Evolutionary conservation across 1,140 invertebrate genomes (phyloP), one percentile per base, ranked within the genome.

Genomic region (Drosophila pruinosa): DNA sequence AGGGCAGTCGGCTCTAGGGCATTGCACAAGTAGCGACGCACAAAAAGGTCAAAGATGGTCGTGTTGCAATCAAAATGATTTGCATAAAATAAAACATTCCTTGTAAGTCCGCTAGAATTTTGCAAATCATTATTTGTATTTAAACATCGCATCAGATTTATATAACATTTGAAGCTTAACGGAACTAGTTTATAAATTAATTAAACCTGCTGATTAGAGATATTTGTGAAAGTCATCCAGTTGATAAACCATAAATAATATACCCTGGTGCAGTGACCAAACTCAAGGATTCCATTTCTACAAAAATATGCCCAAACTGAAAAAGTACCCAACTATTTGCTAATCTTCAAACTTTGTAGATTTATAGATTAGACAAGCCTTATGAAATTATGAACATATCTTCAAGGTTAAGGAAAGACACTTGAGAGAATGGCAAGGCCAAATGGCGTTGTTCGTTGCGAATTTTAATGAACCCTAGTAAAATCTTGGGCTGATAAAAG

Each of bases 21-120:
- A 43, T 71, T 77, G 36, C 53, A 63, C 59, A 71, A 75, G 53
- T 72, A 41, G 41, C 48, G 12, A 5, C 56, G 22, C 22, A 17
- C 14, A 12, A 10, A 69, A 64, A 77, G 80, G 75, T 83, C 79
- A 78, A 12, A 17, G 63, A 43, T 58, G 36, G 6, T 61, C 31
- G 15, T 17, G 5, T 39, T 63, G 48, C 41, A 76, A 81, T 69
- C 43, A 6, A 62, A 58, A 52, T 75, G 75, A 80, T 78, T 78
- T 75, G 45, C 78, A 64, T 24, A 41, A 58, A 73, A 10, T 39
- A 54, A 71, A 43, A 69, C 39, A 62, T 7, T 1, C 12, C 14
- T 2, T 6, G 8, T 5, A 34, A 62, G 38, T 24, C 43, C 6
- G 43, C 6, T 15, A 12, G n/a, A 47, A 50, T 68, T 43, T 64